Evolutionary conservation across 2,888 invertebrate genomes (phyloP).

Genomic region (Drosophila setosimentum): DNA sequence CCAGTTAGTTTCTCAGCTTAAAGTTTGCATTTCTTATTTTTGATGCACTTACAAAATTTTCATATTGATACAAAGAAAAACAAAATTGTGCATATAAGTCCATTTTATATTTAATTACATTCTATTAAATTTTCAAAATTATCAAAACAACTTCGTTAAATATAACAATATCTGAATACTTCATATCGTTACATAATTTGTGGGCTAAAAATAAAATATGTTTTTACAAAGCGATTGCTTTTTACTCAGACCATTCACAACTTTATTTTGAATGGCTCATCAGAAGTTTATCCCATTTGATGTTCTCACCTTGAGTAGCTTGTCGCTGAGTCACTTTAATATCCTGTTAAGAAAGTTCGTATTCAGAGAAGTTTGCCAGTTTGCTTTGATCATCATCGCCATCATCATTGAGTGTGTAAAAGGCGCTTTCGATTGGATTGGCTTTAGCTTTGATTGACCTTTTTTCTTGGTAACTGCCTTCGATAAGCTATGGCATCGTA

Average conservation of each 20-base stretch:
- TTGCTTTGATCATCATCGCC: constrained; percentile 48
- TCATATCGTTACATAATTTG: background rate
- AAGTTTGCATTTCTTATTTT: background rate
- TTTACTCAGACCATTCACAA: background rate
- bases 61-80: too few relatives aligned
- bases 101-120: background rate
- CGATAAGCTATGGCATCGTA: constrained; percentile 26
- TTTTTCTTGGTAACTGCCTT: constrained; percentile 7
- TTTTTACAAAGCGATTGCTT: background rate
- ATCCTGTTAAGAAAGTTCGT: constrained; percentile 41
- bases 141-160: background rate
- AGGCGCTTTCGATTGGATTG: constrained; percentile 33
- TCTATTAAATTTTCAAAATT: background rate
- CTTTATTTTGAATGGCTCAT: constrained; percentile 12
- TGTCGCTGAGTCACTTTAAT: constrained; percentile 37
- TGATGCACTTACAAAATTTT: background rate
- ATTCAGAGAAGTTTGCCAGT: constrained; percentile 39
- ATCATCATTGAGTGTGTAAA: constrained; percentile 22
- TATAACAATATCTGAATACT: background rate
- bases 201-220: background rate
- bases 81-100: too few relatives aligned
- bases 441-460: constrained; percentile 25
- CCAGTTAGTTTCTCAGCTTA: background rate
- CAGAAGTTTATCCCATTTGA: constrained; percentile 8
- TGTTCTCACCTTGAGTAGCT: constrained; percentile 4